Percentiles rank a stretch among this genome's conserved stretches.
Evolutionary conservation across 2,888 invertebrate genomes (phyloP).

Genomic region (Hedychridium roseum): DNA sequence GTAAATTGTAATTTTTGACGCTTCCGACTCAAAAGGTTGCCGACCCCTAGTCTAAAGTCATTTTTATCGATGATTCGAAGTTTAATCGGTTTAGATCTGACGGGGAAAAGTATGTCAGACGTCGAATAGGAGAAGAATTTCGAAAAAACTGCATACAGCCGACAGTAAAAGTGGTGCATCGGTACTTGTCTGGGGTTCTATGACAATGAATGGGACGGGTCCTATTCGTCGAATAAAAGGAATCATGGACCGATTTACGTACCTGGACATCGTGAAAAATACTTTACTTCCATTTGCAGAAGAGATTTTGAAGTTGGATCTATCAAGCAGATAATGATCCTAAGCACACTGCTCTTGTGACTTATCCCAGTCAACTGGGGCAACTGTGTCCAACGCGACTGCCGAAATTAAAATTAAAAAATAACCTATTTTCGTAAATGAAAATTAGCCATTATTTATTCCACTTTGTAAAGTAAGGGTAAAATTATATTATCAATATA

Average conservation of each 20-base stretch:
- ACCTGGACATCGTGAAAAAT: conserved; percentile 10
- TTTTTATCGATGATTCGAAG: conserved; percentile 14
- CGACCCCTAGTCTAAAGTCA: conserved; percentile 7
- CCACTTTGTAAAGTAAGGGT: no score
- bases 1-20: conserved; percentile 7
- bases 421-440: no score
- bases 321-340: conserved; percentile 21
- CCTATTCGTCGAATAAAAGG: conserved; percentile 10
- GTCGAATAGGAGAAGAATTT: conserved; percentile 6
- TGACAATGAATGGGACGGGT: conserved; percentile 8
- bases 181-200: conserved; percentile 12
- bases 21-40: conserved; percentile 12
- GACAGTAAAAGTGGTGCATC: conserved; percentile 13
- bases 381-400: no score
- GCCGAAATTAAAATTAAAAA: no score
- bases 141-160: conserved; percentile 4
- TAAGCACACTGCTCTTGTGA: conserved; percentile 10
- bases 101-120: conserved; percentile 9
- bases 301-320: conserved; percentile 7
- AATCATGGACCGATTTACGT: conserved; percentile 9
- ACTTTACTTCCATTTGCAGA: conserved; percentile 11
- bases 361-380: conserved; percentile 6
- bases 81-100: conserved; percentile 12
- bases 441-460: no score
- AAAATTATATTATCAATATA: no score